Conservation (phyloP, 2,113 vertebrate genomes). For the Porphyrio hochstetteri region DNA sequence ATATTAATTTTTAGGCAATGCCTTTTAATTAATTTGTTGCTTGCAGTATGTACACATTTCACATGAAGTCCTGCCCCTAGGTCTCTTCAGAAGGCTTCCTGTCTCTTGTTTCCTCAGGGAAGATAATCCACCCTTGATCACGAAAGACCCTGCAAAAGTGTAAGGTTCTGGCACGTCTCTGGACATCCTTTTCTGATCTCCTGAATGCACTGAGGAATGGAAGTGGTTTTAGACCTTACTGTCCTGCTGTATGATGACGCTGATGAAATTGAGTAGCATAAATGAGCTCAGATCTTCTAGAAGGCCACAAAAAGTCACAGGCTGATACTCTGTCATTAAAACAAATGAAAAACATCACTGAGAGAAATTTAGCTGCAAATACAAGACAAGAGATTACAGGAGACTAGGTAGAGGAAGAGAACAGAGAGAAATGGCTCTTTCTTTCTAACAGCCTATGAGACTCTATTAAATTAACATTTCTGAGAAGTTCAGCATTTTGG, state of each 20-base stretch:
- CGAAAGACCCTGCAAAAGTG: rapidly evolving
- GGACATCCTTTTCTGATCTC: neutral
- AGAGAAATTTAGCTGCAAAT: neutral
- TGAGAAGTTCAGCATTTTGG: neutral
- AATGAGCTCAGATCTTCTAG: neutral
- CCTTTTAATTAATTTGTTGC: neutral
- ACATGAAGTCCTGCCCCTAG: neutral
- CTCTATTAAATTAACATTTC: neutral
- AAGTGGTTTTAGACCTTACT: neutral
- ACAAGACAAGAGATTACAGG: neutral
- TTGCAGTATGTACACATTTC: neutral
- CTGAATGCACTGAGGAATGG: neutral
- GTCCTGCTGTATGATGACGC: neutral
- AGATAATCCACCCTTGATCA: neutral
- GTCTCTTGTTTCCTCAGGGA: neutral
- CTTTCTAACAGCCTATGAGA: neutral
- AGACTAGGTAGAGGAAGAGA: neutral
- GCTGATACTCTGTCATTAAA: neutral
- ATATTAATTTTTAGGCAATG: neutral
- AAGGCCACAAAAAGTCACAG: neutral
- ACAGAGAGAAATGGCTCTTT: neutral
- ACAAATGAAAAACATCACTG: neutral
- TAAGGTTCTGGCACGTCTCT: neutral
- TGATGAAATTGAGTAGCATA: neutral
- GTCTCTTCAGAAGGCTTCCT: rapidly evolving